Evolutionary conservation across 2,888 invertebrate genomes (phyloP).

Genomic region (Philereme transversata): DNA sequence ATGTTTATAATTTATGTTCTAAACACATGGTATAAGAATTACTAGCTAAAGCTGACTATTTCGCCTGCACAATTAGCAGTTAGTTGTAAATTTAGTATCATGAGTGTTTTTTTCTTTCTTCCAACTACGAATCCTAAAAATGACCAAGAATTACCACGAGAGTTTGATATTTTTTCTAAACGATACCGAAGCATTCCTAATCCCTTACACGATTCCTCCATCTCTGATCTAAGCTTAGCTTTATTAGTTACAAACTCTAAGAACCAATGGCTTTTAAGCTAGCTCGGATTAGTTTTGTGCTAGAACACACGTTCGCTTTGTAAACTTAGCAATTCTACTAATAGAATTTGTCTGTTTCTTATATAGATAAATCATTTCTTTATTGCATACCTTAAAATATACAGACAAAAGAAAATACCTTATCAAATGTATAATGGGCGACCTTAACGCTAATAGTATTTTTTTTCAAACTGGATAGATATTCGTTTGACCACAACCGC

Average conservation of each 20-base stretch:
- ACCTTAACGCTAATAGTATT: too few relatives aligned
- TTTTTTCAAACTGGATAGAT: too few relatives aligned
- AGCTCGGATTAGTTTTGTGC: conserved; percentile 13
- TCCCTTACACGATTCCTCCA: conserved; percentile 2
- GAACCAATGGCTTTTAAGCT: conserved; percentile 22
- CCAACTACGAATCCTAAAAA: background rate
- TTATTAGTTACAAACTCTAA: conserved; percentile 24
- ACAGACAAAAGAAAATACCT: too few relatives aligned
- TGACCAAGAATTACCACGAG: background rate
- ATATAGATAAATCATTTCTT: too few relatives aligned
- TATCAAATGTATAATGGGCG: too few relatives aligned
- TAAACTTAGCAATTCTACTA: conserved; percentile 12
- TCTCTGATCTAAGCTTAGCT: conserved; percentile 22
- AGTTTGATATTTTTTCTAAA: background rate
- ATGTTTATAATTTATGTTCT: too few relatives aligned
- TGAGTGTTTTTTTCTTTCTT: background rate
- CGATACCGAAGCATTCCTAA: background rate
- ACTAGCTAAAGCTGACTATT: background rate
- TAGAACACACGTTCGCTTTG: conserved; percentile 13
- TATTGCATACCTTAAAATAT: too few relatives aligned
- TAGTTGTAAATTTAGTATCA: background rate
- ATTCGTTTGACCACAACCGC: too few relatives aligned
- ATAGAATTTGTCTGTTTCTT: background rate
- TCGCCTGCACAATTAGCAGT: background rate
- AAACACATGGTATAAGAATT: too few relatives aligned